Base-by-base conservation (phyloP, 2,888 invertebrate species). In the Ormyrus rosae region DNA sequence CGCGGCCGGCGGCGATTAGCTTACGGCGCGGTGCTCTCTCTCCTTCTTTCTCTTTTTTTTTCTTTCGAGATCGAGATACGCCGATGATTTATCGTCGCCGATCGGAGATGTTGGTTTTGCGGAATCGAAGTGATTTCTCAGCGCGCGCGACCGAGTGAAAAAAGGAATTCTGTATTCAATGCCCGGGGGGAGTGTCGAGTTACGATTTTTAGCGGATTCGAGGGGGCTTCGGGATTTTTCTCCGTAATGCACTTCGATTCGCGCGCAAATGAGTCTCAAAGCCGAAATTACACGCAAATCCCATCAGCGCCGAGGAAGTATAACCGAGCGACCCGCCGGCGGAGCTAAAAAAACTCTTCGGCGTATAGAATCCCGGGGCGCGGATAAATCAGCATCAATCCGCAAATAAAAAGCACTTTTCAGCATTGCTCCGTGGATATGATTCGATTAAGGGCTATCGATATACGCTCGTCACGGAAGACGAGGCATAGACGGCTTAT, bases 381-480 rank as follows among this genome's bases (percentile, higher is more conserved):
- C 81, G 86, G 85, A 89, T 90, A 90, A 90, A 90, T 90, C 90
- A 90, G 90, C 86, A 90, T 89, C 88, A 89, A 83, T 83, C 34
- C 85, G 86, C 88, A 88, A 89, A 90, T 90, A 90, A 90, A 90
- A 90, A 90, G 90, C 90, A 90, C 89, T 90, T 90, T 90, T 88
- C 89, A 89, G 90, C 88, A 88, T 88, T 88, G 88, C 85, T 86
- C 48, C 73, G 58, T 83, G 84, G 80, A 82, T 87, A 89, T 89
- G 88, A 89, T 87, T 88, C 90, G 90, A 90, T 90, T 89, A 90
- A 86, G 89, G 89, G 84, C 88, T 89, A 89, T 90, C 89, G 89
- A 89, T 88, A 87, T 88, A 86, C 77, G 68, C 69, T 69, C 67
- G 73, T 73, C 72, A 72, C 86, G 89, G 86, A 87, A 87, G 85